A percentile compares a stretch with the other conserved stretches of the same genome.
phyloP scores from a whole-genome alignment of 2,888 invertebrate genomes.

The Oeneis ivallda region DNA sequence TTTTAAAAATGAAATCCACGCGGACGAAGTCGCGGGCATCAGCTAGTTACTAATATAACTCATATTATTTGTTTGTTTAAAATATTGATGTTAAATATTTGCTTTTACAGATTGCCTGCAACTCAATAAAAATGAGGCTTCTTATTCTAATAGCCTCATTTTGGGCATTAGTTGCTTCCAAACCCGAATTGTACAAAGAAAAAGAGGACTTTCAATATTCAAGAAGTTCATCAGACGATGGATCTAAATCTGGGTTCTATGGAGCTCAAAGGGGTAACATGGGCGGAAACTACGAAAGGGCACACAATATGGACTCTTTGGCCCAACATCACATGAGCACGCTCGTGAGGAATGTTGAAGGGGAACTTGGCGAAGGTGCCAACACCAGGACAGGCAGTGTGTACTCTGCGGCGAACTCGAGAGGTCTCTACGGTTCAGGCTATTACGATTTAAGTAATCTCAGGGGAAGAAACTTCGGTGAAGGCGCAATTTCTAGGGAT shows the following conservation, averaged over 20 bases:
- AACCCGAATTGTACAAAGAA: constrained; percentile 71
- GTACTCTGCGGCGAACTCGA: constrained; percentile 68
- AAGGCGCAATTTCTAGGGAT: constrained; percentile 51
- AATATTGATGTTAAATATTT: constrained; percentile 11
- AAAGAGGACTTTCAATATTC: constrained; percentile 76
- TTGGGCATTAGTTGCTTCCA: constrained; percentile 58
- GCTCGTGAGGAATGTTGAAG: constrained; percentile 66
- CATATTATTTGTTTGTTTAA: not conserved
- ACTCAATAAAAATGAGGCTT: constrained; percentile 56
- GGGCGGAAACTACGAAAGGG: constrained; percentile 76
- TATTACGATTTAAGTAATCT: constrained; percentile 64
- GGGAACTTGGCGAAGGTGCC: constrained; percentile 69
- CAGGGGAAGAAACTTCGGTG: constrained; percentile 69
- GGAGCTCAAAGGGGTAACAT: constrained; percentile 77
- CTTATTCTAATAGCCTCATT: constrained; percentile 57
- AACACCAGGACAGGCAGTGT: constrained; percentile 66
- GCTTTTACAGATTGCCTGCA: constrained; percentile 47
- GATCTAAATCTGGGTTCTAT: constrained; percentile 70
- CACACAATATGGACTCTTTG: constrained; percentile 74
- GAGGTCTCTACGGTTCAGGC: constrained; percentile 69
- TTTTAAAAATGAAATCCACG: no score
- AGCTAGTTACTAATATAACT: no score
- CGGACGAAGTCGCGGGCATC: no score
- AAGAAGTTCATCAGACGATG: constrained; percentile 75
- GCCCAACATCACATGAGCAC: constrained; percentile 77